Base-by-base conservation (phyloP, 1,140 invertebrate species). In the Lucilia cuprina region DNA sequence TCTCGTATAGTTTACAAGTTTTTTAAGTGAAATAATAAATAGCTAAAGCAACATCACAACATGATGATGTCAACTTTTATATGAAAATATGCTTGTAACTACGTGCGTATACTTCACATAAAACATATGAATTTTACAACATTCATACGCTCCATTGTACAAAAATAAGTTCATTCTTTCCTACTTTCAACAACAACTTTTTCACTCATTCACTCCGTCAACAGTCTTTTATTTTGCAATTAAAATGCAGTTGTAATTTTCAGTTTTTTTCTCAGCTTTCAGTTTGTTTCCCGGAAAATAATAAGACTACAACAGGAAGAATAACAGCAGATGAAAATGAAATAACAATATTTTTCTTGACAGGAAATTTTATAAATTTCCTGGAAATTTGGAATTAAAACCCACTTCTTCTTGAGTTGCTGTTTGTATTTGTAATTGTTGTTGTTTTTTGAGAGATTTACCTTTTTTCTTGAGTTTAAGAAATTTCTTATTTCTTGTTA, bases 231-330 rank as follows among this genome's bases (percentile, higher is more conserved):
- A 41, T 41, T 41, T 41, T 41, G 41, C 41, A 60, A 60, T 60
- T 60, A 60, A 60, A 60, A 60, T 60, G 55, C 55, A 60, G 55
- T 60, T 60, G n/a, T n/a, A 60, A 60, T 60, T 55, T 55, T 60
- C 55, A 7, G 13, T 60, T 17, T 60, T 41, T 41, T 41, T 17
- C 14, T n/a, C 14, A 14, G 13, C 14, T 60, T 17, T 60, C 55
- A 17, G n/a, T 60, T 3, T 41, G 2, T 41, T 2, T 41, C 14
- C 55, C 14, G 5, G 41, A 10, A 41, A 41, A 41, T 41, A 41
- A 8, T 41, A 41, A 2, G 41, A 41, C 5, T 41, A 41, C 10
- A 10, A 41, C 41, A 41, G 41, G 41, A 60, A n/a, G 55, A 17
- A 60, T 60, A 41, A 55, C 50, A 17, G 55, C 13, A 60, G 55